Percentiles rank a stretch among this genome's conserved stretches.
Evolutionary conservation across 2,888 invertebrate species (phyloP).

Genomic region (Dryocosmus kuriphilus): DNA sequence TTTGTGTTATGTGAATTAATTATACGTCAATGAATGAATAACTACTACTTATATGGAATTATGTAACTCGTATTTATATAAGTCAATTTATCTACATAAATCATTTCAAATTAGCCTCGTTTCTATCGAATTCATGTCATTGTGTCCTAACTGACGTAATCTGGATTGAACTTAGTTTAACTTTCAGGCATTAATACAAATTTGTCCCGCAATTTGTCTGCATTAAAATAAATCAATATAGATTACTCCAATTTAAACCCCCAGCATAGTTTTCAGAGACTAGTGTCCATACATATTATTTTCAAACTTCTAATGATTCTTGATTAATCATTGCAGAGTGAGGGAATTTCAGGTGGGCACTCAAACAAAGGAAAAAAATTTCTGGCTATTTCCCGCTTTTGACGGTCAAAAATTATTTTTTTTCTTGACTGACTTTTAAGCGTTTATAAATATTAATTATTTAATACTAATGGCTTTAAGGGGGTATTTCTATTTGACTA

Average conservation of each 20-base stretch:
- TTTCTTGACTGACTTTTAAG: too few relatives aligned
- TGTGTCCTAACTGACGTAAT: constrained; percentile 38
- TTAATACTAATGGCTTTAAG: too few relatives aligned
- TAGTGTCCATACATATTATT: background rate
- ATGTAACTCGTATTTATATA: background rate
- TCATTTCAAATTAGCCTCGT: constrained; percentile 29
- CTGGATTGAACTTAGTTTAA: constrained; percentile 36
- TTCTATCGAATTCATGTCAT: constrained; percentile 35
- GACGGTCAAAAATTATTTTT: too few relatives aligned
- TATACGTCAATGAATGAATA: background rate
- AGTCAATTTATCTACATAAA: constrained; percentile 15
- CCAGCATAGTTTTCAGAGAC: constrained; percentile 15
- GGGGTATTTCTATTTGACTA: too few relatives aligned
- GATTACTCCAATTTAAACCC: constrained; percentile 34
- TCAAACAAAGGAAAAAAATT: too few relatives aligned
- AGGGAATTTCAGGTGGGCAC: too few relatives aligned
- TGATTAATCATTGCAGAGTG: background rate
- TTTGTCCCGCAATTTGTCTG: constrained; percentile 34
- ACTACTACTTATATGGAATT: background rate
- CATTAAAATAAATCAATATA: constrained; percentile 38
- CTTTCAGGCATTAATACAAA: constrained; percentile 39
- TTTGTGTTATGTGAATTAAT: background rate
- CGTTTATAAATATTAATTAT: too few relatives aligned
- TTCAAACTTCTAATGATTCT: background rate
- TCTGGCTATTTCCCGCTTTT: too few relatives aligned